These are phyloP conservation scores for Bufo bufo DNA, from an alignment of 2,113 vertebrate species.

Conservation along the genomic window DNA sequence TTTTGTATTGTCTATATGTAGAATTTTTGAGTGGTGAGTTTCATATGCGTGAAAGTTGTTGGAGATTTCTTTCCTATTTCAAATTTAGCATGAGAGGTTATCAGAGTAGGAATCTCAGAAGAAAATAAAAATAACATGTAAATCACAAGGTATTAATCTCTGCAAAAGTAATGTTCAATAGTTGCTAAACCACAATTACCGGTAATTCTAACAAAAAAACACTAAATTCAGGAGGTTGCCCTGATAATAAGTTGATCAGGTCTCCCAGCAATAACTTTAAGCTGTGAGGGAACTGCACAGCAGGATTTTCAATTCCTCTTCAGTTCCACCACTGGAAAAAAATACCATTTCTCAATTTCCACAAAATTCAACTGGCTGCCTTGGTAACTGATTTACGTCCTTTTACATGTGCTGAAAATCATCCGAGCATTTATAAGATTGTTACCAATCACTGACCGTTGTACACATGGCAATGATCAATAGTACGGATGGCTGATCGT, in stretches of 20 bases:
- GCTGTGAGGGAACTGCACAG: neutral
- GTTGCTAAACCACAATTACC: too few relatives aligned
- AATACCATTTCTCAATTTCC: neutral
- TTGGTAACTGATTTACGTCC: neutral
- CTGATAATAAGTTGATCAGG: too few relatives aligned
- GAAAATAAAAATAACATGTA: neutral
- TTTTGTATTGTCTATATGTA: neutral
- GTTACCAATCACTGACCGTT: too few relatives aligned
- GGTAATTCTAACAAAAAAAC: too few relatives aligned
- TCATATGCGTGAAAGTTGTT: neutral
- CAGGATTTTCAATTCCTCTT: neutral
- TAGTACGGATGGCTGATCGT: too few relatives aligned
- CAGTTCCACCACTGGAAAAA: neutral
- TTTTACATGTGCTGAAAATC: too few relatives aligned
- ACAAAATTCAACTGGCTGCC: neutral
- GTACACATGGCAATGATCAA: too few relatives aligned
- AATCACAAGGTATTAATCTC: neutral
- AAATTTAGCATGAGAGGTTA: neutral
- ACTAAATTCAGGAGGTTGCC: too few relatives aligned
- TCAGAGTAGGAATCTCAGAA: neutral
- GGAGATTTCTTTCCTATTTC: neutral
- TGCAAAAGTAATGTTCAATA: neutral
- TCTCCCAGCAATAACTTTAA: neutral
- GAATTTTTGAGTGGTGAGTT: neutral
- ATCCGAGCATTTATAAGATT: too few relatives aligned